These are phyloP conservation scores for Hypothenemus hampei DNA, from an alignment of 1,140 invertebrate species.

Conservation along the genomic window DNA sequence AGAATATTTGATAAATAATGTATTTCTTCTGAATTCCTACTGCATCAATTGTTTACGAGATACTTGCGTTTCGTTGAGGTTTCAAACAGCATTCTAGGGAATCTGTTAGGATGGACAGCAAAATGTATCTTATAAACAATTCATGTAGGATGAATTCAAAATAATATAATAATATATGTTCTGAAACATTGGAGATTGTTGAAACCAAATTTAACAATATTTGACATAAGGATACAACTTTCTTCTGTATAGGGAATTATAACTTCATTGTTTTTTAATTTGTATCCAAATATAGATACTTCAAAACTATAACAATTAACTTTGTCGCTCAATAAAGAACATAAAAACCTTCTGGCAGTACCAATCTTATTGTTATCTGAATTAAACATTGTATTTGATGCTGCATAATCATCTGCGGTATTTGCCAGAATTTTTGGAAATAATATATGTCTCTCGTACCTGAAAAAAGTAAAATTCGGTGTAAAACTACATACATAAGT, in stretches of 20 bases:
- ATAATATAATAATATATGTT: too few relatives aligned
- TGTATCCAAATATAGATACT: constrained; percentile 82
- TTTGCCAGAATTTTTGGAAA: constrained; percentile 85
- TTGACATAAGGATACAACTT: constrained; percentile 76
- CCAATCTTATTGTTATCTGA: constrained; percentile 78
- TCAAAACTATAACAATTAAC: constrained; percentile 82
- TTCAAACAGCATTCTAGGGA: too few relatives aligned
- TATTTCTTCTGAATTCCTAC: background rate
- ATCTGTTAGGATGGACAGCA: too few relatives aligned
- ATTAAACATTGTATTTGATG: constrained; percentile 84
- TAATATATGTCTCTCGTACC: constrained; percentile 79
- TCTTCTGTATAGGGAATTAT: constrained; percentile 84
- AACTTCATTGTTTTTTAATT: constrained; percentile 56
- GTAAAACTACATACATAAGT: background rate
- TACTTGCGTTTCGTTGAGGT: too few relatives aligned
- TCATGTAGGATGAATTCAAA: too few relatives aligned
- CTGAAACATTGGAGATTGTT: too few relatives aligned
- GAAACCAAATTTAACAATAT: too few relatives aligned
- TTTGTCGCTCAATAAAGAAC: constrained; percentile 62
- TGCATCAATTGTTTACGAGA: background rate
- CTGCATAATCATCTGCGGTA: constrained; percentile 78
- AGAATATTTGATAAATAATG: background rate
- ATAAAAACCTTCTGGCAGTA: constrained; percentile 76
- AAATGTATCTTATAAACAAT: too few relatives aligned
- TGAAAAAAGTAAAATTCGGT: constrained; percentile 43